These are phyloP conservation scores for Acanthosepion lycidas DNA, from an alignment of 2,888 invertebrate species.

Conservation along the genomic window DNA sequence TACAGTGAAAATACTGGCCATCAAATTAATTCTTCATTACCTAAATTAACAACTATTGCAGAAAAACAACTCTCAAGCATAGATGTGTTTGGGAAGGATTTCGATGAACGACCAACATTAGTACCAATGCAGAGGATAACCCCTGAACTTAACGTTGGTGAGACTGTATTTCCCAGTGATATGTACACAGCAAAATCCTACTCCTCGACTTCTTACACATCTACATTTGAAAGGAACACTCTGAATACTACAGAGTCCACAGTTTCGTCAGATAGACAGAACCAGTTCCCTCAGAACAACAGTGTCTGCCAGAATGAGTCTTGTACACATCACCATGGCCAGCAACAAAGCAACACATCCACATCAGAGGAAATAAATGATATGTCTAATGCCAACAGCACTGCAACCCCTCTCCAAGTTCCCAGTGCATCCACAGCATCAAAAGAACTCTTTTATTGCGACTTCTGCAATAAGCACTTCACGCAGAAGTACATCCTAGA, in stretches of 20 bases:
- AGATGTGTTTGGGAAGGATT: background rate
- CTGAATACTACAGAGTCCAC: background rate
- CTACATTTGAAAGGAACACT: background rate
- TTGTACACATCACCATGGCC: background rate
- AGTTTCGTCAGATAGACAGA: background rate
- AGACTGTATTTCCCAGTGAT: constrained; percentile 6
- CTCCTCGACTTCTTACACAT: background rate
- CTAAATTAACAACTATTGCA: background rate
- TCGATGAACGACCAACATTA: background rate
- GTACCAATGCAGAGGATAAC: background rate
- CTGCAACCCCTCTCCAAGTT: background rate
- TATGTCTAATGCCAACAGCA: background rate
- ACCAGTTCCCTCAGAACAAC: background rate
- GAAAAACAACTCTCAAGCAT: background rate
- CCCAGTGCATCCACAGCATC: background rate
- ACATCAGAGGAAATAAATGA: background rate
- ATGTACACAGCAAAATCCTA: background rate
- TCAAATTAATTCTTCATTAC: background rate
- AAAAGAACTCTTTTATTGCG: background rate
- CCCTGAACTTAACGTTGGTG: background rate
- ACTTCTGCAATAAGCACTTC: background rate
- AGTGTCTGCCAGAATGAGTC: background rate
- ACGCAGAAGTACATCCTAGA: background rate
- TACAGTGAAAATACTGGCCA: background rate
- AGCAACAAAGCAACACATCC: background rate